phyloP scores from a whole-genome alignment of 2,113 vertebrate species.

The Sebastes fasciatus region DNA sequence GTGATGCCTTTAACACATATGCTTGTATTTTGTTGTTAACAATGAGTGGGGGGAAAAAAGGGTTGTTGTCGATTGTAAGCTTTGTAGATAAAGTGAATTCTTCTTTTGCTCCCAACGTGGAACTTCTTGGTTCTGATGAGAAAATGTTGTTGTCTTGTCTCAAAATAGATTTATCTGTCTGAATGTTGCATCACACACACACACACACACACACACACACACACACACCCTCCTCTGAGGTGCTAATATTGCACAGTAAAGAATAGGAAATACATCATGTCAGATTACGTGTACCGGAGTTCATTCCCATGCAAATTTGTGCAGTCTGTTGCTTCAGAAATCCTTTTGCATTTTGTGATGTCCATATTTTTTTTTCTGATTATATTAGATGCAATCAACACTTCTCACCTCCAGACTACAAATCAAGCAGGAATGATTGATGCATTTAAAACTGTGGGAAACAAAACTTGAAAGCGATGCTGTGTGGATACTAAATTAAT shows the following conservation, averaged over 20 bases:
- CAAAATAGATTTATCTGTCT: conserved; percentile 68
- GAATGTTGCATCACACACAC: conserved; percentile 63
- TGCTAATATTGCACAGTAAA: conserved; percentile 66
- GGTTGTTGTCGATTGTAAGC: conserved; percentile 50
- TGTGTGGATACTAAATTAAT: conserved; percentile 48
- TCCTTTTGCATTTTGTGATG: conserved; percentile 13
- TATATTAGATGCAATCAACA: conserved; percentile 21
- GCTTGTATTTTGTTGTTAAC: conserved; percentile 50
- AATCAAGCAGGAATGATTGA: conserved; percentile 35
- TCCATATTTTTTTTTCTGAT: conserved; percentile 17
- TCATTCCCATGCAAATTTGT: conserved; percentile 51
- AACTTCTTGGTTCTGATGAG: conserved; percentile 61
- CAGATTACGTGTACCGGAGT: conserved; percentile 44
- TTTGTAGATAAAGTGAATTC: conserved; percentile 62
- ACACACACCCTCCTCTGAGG: conserved; percentile 40
- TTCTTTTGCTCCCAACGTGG: conserved; percentile 50
- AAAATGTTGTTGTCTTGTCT: conserved; percentile 58
- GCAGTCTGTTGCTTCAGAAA: conserved; percentile 42
- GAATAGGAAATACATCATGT: conserved; percentile 49
- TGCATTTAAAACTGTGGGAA: conserved; percentile 47
- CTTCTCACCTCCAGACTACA: conserved; percentile 27
- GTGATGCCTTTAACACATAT: conserved; percentile 63
- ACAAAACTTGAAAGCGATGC: conserved; percentile 43
- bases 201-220: conserved; percentile 16
- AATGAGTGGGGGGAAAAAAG: conserved; percentile 9